Evolutionary conservation across 2,888 invertebrate species (phyloP).

Genomic region (Plemyria rubiginata): DNA sequence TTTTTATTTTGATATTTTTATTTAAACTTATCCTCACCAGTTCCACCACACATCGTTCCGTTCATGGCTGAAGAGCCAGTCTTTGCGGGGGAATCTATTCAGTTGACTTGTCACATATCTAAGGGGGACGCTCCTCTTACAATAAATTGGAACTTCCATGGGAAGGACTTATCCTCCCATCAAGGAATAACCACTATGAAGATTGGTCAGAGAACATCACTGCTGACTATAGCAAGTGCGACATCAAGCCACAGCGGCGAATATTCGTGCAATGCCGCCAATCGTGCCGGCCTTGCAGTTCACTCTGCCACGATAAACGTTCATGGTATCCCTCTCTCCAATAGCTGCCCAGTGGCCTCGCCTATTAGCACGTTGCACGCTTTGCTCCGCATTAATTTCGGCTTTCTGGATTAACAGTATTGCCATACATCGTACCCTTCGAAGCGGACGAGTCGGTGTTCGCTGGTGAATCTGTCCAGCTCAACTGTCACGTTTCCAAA

Average conservation of each 20-base stretch:
- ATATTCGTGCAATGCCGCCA: constrained; percentile 88
- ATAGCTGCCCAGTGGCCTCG: constrained; percentile 58
- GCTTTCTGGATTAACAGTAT: constrained; percentile 85
- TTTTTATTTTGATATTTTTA: constrained; percentile 51
- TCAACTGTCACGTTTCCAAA: constrained; percentile 88
- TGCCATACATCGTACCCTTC: constrained; percentile 88
- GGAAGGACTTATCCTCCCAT: constrained; percentile 80
- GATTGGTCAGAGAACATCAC: constrained; percentile 87
- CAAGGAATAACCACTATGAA: constrained; percentile 84
- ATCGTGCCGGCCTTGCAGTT: constrained; percentile 87
- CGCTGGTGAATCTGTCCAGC: constrained; percentile 88
- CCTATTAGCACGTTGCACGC: constrained; percentile 80
- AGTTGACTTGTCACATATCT: constrained; percentile 86
- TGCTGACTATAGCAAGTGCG: constrained; percentile 87
- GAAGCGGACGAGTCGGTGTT: constrained; percentile 87
- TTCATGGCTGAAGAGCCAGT: constrained; percentile 86
- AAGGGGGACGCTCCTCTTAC: constrained; percentile 89
- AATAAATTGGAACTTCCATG: constrained; percentile 91
- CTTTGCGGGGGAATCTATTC: constrained; percentile 87
- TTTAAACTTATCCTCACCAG: constrained; percentile 69
- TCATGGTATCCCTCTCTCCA: constrained; percentile 84
- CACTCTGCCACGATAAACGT: constrained; percentile 87
- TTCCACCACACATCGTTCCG: constrained; percentile 87
- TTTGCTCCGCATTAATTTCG: constrained; percentile 73
- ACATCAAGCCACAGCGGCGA: constrained; percentile 88